Conservation (phyloP, 2,888 invertebrate genomes). For the Cheilosia grossa region DNA sequence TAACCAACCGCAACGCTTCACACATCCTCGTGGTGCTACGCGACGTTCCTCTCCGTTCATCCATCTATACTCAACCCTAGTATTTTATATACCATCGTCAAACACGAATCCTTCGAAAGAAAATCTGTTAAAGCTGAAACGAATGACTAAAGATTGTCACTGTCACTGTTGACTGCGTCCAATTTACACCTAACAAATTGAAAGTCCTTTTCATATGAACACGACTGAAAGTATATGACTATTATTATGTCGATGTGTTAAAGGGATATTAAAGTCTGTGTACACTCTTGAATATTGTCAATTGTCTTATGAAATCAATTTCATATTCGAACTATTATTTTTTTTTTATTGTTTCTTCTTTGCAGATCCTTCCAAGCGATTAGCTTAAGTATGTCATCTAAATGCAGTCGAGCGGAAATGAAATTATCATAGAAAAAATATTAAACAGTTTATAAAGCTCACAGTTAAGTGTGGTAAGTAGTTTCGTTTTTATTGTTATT, state of each 20-base stretch:
- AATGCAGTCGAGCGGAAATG: constrained; percentile 71
- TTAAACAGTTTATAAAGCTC: constrained; percentile 68
- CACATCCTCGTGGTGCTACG: constrained; percentile 44
- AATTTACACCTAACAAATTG: constrained; percentile 75
- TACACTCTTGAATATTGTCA: neutral
- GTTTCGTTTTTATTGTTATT: constrained; percentile 48
- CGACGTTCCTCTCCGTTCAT: neutral
- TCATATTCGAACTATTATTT: constrained; percentile 5
- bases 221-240: constrained; percentile 39
- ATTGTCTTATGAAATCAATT: constrained; percentile 44
- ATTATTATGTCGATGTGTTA: constrained; percentile 14
- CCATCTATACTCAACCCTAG: neutral
- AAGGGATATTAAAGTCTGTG: constrained; percentile 48
- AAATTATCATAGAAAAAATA: constrained; percentile 69
- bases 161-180: constrained; percentile 73
- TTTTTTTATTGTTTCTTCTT: neutral
- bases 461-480: neutral
- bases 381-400: constrained; percentile 69
- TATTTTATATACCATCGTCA: neutral
- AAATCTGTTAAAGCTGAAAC: constrained; percentile 63
- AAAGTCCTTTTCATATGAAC: constrained; percentile 41
- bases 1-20: constrained; percentile 69
- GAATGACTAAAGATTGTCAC: constrained; percentile 71
- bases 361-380: constrained; percentile 58
- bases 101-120: constrained; percentile 28